Base-by-base conservation (phyloP, 2,797 vertebrate species). In the Malurus splendens region DNA sequence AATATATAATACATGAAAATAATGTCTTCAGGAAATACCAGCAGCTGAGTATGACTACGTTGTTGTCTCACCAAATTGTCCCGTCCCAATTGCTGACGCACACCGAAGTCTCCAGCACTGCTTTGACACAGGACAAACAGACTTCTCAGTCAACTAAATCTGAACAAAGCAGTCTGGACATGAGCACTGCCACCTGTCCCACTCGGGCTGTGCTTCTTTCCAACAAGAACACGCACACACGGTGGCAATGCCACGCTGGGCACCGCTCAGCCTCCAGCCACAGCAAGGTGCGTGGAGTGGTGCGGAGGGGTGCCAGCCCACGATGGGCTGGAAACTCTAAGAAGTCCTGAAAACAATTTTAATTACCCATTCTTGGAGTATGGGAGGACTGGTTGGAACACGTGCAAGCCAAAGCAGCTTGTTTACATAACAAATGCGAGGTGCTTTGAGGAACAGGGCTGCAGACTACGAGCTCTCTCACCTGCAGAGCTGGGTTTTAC, bases 201-300 rank as follows among this genome's bases (percentile, higher is more conserved):
- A 12, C 12, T 6, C 18, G 17, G 10, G 55, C 44, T 16, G 5
- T 0, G 10, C 30, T 57, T 59, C 62, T 42, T 14, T 48, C 27
- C 7, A 1, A 15, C 2, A 6, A 14, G 30, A 50, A 30, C 4
- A 5, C 22, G 14, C 0, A 25, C 27, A n/a, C 1, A 0, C 11
- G 1, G 14, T 47, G 54, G 54, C 54, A 45, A 8, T 14, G 54
- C 16, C 61, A 44, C 52, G 6, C 12, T 2, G 38, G 32, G 45
- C 3, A 0, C 18, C 0, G 1, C 52, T 9, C 3, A 0, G 62
- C 13, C 33, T 15, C 22, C 38, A 45, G 47, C 16, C 2, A 0
- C 54, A 41, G 70, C 19, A 1, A 4, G 0, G 0, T 0, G 2
- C 0, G 0, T 1, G 5, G 38, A 39, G 27, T 2, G 1, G 47